Base-by-base conservation (phyloP, 2,797 vertebrate genomes). In the Malacoraja senta region DNA sequence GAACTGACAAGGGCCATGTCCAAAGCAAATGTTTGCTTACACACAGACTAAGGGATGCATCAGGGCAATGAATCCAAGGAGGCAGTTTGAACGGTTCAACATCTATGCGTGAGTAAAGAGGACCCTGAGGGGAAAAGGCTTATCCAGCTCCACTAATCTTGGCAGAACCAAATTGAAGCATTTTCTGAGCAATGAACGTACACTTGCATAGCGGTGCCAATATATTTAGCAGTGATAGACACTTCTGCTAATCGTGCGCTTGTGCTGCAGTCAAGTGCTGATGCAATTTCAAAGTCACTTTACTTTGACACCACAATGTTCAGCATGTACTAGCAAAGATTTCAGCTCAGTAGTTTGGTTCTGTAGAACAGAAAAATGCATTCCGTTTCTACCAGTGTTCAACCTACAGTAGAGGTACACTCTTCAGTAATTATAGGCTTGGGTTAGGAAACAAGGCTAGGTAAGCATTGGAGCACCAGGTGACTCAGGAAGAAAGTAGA, bases 71-170 rank as follows among this genome's bases (percentile, higher is more conserved):
- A 65, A 35, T 68, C 29, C 63, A 35, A 21, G 17, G 68, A 68
- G 84, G 15, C n/a, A 79, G 19, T 88, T 88, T 88, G 8, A 68
- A 35, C 35, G 19, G 84, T 8, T 88, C 10, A 68, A 68, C 61
- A 88, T 68, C 84, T 8, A 68, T 88, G n/a, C n/a, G 21, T 88
- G 63, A 68, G n/a, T 68, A 68, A 88, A 68, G 63, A 68, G 84
- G 7, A 35, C 63, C 63, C 63, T 68, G 8, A 68, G 63, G 61
- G 84, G 65, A 8, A 29, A 7, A 35, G 32, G 19, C 32, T 35
- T 35, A 78, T 78, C 77, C 77, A 78, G 77, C 77, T 78, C 77
- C 77, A 78, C 32, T 35, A 17, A 88, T 88, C 84, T 88, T 88
- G 84, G 63, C 84, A 24, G 63, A 65, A 35, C 3, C 53, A 84